Conservation (phyloP, 2,113 vertebrate species). For the Clarias macrocephalus region DNA sequence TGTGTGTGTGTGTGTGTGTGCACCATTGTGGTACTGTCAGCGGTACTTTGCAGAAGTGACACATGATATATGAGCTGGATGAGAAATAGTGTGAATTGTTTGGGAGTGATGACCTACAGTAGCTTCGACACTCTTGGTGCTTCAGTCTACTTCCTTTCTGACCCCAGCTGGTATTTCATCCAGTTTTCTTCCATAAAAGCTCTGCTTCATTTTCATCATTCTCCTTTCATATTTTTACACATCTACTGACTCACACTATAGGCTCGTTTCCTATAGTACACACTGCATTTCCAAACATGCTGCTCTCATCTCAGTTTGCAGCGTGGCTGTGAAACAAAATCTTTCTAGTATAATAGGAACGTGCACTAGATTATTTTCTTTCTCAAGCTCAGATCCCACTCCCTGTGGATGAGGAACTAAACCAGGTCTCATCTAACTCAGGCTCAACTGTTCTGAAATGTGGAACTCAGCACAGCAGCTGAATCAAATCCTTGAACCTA, state of each 20-base stretch:
- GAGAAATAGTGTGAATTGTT: slow-evolving; percentile 42
- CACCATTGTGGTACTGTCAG: slow-evolving; percentile 1
- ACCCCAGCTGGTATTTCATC: background rate
- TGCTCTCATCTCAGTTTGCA: background rate
- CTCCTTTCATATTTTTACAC: background rate
- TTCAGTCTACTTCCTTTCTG: background rate
- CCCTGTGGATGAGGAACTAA: background rate
- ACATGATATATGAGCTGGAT: slow-evolving; percentile 21
- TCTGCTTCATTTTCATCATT: background rate
- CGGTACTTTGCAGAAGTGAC: slow-evolving; percentile 25
- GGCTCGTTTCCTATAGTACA: background rate
- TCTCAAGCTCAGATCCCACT: background rate
- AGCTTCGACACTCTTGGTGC: background rate
- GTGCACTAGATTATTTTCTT: slow-evolving; percentile 27
- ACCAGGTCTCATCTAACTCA: background rate
- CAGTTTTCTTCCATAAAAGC: background rate
- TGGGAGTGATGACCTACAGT: background rate
- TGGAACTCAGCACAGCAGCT: background rate
- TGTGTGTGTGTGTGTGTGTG: background rate
- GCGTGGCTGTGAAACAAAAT: background rate
- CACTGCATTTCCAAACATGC: background rate
- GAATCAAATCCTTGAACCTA: slow-evolving; percentile 30
- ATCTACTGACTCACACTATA: background rate
- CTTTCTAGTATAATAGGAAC: background rate
- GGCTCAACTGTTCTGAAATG: background rate